A percentile compares a stretch with the other conserved stretches of the same genome.
These are phyloP conservation scores for Montipora sp. DNA, from an alignment of 64 coral and sea anemone species.

Conservation along the genomic window DNA sequence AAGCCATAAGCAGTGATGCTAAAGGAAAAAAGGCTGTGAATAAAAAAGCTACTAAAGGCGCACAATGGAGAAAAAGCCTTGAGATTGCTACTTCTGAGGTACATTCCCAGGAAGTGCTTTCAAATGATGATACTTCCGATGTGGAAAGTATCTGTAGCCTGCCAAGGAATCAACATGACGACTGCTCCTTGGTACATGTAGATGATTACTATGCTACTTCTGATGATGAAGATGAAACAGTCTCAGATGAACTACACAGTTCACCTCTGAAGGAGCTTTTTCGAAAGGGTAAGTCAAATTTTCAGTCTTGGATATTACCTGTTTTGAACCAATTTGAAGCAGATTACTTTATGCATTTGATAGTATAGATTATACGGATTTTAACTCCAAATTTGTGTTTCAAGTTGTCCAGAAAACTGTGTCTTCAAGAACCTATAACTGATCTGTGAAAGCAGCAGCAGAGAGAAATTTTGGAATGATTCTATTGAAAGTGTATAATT, in stretches of 20 bases:
- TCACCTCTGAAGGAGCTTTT: constrained; percentile 13
- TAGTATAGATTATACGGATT: background rate
- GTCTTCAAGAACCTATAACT: background rate
- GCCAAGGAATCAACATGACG: background rate
- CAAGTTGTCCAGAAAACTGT: background rate
- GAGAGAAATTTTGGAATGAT: background rate
- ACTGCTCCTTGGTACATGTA: constrained; percentile 1
- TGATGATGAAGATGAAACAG: background rate
- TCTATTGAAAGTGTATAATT: constrained; percentile 1
- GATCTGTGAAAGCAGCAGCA: background rate
- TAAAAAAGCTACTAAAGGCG: background rate
- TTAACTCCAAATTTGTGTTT: background rate
- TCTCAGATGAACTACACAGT: background rate
- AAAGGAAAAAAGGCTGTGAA: background rate
- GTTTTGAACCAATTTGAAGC: background rate
- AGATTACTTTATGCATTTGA: background rate
- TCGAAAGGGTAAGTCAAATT: constrained; percentile 6
- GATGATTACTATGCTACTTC: background rate
- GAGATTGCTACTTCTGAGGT: background rate
- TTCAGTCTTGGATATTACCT: background rate
- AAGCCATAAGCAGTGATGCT: background rate
- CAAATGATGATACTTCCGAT: background rate
- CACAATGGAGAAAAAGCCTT: constrained; percentile 1
- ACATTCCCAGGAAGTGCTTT: constrained; percentile 1
- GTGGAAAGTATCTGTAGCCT: background rate